Conservation (phyloP, 1,140 invertebrate genomes). For the Drosophila kurseongensis region DNA sequence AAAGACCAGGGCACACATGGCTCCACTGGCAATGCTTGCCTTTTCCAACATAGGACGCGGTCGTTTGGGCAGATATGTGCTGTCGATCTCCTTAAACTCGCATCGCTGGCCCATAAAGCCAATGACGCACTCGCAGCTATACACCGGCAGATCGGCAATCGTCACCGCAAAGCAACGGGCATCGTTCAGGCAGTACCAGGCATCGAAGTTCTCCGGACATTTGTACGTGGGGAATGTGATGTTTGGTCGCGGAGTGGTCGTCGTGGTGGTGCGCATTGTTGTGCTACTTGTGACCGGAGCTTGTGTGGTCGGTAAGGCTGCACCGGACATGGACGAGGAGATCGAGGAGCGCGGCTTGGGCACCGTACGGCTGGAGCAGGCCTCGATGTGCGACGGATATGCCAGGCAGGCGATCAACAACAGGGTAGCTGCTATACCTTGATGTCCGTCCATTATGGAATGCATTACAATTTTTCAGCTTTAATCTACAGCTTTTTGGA, state of each 20-base stretch:
- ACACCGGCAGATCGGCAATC: conserved; percentile 95
- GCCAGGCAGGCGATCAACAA: conserved; percentile 50
- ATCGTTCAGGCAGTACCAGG: conserved; percentile 97
- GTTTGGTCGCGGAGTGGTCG: conserved; percentile 91
- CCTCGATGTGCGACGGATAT: conserved; percentile 86
- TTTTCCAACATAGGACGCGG: conserved; percentile 95
- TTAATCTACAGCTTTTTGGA: conserved; percentile 23
- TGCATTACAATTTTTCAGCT: conserved; percentile 17
- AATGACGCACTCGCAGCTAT: conserved; percentile 97
- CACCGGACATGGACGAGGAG: conserved; percentile 72
- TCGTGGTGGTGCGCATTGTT: conserved; percentile 86
- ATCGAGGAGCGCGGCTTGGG: conserved; percentile 89
- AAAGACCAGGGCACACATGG: conserved; percentile 94
- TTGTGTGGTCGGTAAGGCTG: conserved; percentile 84
- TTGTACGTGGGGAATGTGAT: conserved; percentile 97
- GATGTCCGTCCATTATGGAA: conserved; percentile 48
- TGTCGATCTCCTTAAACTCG: conserved; percentile 97
- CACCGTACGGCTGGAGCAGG: conserved; percentile 93
- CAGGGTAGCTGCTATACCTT: conserved; percentile 36
- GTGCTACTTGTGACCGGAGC: conserved; percentile 45
- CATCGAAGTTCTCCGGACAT: conserved; percentile 95
- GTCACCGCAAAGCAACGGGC: conserved; percentile 97
- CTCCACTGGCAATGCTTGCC: conserved; percentile 95
- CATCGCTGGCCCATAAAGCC: conserved; percentile 96
- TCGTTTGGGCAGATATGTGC: conserved; percentile 92